These are phyloP conservation scores for Holocentrus rufus DNA, from an alignment of 2,797 vertebrate species.

Conservation along the genomic window DNA sequence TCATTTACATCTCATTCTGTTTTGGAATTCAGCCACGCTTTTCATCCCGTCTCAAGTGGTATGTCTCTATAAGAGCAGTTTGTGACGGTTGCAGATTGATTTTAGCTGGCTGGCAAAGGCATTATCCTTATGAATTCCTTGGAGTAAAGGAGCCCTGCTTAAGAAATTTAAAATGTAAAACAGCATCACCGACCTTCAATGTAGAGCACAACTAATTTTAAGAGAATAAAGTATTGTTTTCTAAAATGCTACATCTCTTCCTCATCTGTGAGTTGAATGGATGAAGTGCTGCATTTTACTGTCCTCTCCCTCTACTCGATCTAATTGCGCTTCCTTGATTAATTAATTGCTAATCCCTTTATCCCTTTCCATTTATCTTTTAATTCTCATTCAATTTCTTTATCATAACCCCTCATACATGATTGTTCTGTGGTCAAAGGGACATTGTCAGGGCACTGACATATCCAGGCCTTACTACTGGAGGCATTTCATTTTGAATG, in stretches of 20 bases:
- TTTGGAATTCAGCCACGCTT: slow-evolving; percentile 35
- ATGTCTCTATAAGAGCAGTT: slow-evolving; percentile 3
- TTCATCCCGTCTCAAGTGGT: slow-evolving; percentile 29
- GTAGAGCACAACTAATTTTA: no score
- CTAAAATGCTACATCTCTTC: no score
- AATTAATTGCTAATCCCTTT: not conserved
- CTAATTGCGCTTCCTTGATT: slow-evolving; percentile 4
- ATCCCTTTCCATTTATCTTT: no score
- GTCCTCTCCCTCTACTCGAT: not conserved
- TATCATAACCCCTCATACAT: no score
- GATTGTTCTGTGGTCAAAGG: no score
- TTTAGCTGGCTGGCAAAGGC: not conserved
- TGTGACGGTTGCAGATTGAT: slow-evolving; percentile 8
- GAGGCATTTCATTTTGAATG: not conserved
- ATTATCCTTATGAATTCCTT: slow-evolving; percentile 4
- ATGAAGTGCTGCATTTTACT: no score
- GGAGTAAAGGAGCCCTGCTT: not conserved
- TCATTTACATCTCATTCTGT: slow-evolving; percentile 46
- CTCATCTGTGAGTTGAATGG: no score
- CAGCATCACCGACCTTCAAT: not conserved
- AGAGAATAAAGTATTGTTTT: not conserved
- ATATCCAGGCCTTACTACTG: no score
- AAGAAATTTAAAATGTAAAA: not conserved
- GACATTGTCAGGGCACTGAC: no score
- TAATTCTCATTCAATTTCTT: no score